Base-by-base conservation (phyloP, 2,888 invertebrate genomes). In the Gastracanthus pulcherrimus region DNA sequence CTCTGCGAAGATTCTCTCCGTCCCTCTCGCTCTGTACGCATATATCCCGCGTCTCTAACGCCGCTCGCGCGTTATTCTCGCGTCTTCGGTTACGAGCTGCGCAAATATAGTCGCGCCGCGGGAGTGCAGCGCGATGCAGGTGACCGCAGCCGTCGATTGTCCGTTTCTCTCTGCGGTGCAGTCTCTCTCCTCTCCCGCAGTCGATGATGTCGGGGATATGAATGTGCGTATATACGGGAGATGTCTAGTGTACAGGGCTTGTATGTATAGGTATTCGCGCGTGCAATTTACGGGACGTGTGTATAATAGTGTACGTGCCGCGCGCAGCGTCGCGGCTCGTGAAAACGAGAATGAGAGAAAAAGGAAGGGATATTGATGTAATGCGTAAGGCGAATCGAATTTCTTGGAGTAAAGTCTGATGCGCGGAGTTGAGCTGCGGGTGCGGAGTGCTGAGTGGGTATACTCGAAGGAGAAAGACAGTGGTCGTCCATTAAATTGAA, bases 91-190 rank as follows among this genome's bases (percentile, higher is more conserved):
- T 75, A 75, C 74, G 48, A 64, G 74, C n/a, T n/a, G n/a, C 45
- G 74, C 74, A 75, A 75, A 75, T 75, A 75, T 75, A 75, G 71
- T 45, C 74, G 64, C 60, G 38, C 5, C 66, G n/a, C 13, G 29
- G 41, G 34, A 79, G 67, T 74, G 60, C n/a, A n/a, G n/a, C n/a
- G n/a, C n/a, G n/a, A n/a, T n/a, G 60, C 69, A 69, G 60, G 74
- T 80, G 69, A 80, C 80, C 48, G 34, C 79, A 66, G 66, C 19
- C 51, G 70, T 79, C 60, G 67, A 79, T 76, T 34, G 76, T 19
- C 67, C 13, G 19, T 13, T 26, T 29, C 19, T 29, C 19, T 11
- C 26, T 26, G 13, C 36, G n/a, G 34, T 60, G 31, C 31, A 34
- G 31, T n/a, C 16, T 34, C n/a, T 11, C 7, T 19, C 19, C 45